Base-by-base conservation (phyloP, 2,888 invertebrate species). In the Caenorhabditis virilis region DNA sequence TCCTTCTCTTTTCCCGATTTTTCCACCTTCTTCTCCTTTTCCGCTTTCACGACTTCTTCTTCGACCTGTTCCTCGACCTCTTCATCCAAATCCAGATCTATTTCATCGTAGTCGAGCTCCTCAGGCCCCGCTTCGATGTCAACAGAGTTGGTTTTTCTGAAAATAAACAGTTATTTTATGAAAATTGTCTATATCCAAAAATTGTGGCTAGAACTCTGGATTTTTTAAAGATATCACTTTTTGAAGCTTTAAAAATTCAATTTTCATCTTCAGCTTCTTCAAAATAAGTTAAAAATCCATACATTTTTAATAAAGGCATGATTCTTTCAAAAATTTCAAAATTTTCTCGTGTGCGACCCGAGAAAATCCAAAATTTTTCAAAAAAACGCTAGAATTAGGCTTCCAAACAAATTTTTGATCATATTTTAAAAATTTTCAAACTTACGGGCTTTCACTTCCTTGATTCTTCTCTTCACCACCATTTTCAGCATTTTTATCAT, bases 21-120 rank as follows among this genome's bases (percentile, higher is more conserved):
- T 25, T 33, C 45, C 46, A 50, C 48, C 36, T 50, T 26, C 9
- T 39, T 27, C 43, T 41, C 35, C 43, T 35, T 26, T 23, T 33
- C 46, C 23, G 13, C 42, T 26, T 48, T 36, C n/a, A 23, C 42
- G 9, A 4, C 30, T 45, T 30, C 22, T 45, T 59, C 43, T 26
- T 16, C 38, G 16, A 16, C 36, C 13, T 25, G 27, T 33, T 18
- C 38, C 45, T n/a, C 48, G 41, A 22, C 15, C 15, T 20, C 69
- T 11, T 50, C 49, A 33, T 55, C 62, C 36, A 46, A 67, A 18
- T 58, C 61, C 2, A 58, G 48, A 20, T 62, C 61, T n/a, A 53
- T 56, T 20, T 50, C 60, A 26, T 48, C 33, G 33, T 30, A 20
- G n/a, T n/a, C n/a, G n/a, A n/a, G n/a, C n/a, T n/a, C n/a, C n/a